phyloP scores from a whole-genome alignment of 1,140 invertebrate species.

The Artemia franciscana region DNA sequence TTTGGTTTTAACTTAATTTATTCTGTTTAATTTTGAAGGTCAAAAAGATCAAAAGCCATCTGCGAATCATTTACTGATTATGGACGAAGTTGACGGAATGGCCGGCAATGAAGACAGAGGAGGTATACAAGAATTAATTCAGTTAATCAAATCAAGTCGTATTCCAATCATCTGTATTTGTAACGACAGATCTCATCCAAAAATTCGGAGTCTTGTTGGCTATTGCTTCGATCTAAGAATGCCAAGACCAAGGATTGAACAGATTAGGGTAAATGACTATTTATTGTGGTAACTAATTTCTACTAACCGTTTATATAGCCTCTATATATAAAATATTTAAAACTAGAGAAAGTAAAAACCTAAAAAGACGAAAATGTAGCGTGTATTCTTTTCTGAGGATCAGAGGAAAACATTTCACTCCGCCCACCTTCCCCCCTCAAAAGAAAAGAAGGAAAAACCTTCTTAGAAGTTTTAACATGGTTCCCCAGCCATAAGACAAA shows the following conservation, averaged over 20 bases:
- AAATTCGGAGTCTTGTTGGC: slow-evolving; percentile 78
- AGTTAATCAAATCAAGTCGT: slow-evolving; percentile 65
- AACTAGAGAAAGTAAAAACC: no score
- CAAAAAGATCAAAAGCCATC: slow-evolving; percentile 3
- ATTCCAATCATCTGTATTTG: slow-evolving; percentile 97
- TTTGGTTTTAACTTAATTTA: no score
- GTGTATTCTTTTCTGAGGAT: no score
- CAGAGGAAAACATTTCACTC: no score
- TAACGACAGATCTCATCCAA: slow-evolving; percentile 81
- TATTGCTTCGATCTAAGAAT: slow-evolving; percentile 86
- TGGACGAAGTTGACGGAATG: slow-evolving; percentile 99
- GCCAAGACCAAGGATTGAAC: slow-evolving; percentile 52
- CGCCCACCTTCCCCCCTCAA: no score
- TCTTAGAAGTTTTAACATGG: no score
- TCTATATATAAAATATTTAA: neutral
- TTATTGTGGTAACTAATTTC: neutral
- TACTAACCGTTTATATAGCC: slow-evolving; percentile 1
- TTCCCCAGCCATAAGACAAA: no score
- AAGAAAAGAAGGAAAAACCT: no score
- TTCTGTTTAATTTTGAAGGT: no score
- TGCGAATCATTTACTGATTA: slow-evolving; percentile 65
- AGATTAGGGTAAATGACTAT: slow-evolving; percentile 46
- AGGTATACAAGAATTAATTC: slow-evolving; percentile 80
- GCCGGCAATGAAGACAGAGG: slow-evolving; percentile 96
- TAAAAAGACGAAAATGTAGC: no score